phyloP scores from a whole-genome alignment of 2,113 vertebrate species.

The Pachyramphus minor region DNA sequence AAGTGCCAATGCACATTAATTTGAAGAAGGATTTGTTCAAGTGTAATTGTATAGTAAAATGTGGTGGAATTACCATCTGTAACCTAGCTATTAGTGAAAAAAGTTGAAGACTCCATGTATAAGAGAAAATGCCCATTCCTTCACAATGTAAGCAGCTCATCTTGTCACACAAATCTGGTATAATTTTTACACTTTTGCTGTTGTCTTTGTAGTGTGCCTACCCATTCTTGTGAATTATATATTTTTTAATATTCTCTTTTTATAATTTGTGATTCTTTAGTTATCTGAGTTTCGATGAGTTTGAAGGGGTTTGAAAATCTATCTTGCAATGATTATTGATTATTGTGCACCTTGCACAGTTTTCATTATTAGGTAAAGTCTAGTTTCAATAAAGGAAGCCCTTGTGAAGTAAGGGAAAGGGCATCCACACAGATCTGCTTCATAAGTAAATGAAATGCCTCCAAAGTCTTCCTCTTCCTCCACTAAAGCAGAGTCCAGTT shows the following conservation, averaged over 20 bases:
- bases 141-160: not conserved
- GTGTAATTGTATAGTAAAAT: not conserved
- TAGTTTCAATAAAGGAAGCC: not conserved
- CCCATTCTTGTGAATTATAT: no score
- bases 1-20: not conserved
- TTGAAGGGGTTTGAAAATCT: not conserved
- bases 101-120: not conserved
- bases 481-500: not conserved
- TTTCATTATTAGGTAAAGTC: not conserved
- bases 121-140: not conserved
- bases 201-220: not conserved
- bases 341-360: not conserved
- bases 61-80: not conserved
- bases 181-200: not conserved
- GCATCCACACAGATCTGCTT: not conserved
- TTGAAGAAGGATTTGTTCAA: not conserved
- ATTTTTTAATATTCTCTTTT: not conserved
- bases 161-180: not conserved
- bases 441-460: not conserved
- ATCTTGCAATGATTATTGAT: not conserved
- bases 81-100: not conserved
- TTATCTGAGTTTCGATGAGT: not conserved
- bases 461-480: not conserved
- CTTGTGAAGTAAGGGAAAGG: not conserved
- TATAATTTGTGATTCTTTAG: not conserved